Percentiles rank a stretch among this genome's conserved stretches.
phyloP scores from a whole-genome alignment of 2,113 vertebrate genomes.

The Poeciliopsis occidentalis region DNA sequence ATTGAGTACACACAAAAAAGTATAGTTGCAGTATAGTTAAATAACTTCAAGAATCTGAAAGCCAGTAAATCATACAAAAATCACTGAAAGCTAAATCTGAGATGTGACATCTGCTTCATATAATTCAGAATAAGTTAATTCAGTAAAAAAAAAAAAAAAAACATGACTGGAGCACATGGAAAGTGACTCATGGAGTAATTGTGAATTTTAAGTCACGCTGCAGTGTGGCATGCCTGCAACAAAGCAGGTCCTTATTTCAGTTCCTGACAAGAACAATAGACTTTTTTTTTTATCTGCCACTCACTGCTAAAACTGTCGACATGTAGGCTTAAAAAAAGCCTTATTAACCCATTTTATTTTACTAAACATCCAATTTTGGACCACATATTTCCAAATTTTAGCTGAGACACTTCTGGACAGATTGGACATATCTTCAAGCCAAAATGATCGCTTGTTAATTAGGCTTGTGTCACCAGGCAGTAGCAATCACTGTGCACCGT shows the following conservation, averaged over 20 bases:
- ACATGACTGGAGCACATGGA: no score
- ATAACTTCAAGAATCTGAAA: not conserved
- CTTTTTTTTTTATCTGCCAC: not conserved
- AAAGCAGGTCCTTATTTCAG: not conserved
- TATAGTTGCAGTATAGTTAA: not conserved
- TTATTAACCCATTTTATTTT: not conserved
- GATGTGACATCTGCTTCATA: not conserved
- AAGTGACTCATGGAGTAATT: not conserved
- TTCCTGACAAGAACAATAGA: not conserved
- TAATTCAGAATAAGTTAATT: not conserved
- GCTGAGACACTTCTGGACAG: no score
- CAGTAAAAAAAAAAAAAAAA: no score
- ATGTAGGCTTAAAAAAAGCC: not conserved
- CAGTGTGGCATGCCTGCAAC: not conserved
- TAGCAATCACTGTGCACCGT: not conserved
- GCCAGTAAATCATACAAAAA: not conserved
- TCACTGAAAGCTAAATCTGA: not conserved
- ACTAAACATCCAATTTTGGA: no score
- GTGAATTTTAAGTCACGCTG: not conserved
- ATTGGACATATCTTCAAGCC: not conserved
- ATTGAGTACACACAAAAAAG: not conserved
- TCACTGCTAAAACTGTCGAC: not conserved
- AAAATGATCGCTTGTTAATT: not conserved
- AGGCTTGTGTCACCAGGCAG: constrained; percentile 2
- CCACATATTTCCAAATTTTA: no score